These are phyloP conservation scores for Aurelia aurita DNA, from an alignment of 30 jellyfish, hydroid and myxozoan species.

Conservation along the genomic window DNA sequence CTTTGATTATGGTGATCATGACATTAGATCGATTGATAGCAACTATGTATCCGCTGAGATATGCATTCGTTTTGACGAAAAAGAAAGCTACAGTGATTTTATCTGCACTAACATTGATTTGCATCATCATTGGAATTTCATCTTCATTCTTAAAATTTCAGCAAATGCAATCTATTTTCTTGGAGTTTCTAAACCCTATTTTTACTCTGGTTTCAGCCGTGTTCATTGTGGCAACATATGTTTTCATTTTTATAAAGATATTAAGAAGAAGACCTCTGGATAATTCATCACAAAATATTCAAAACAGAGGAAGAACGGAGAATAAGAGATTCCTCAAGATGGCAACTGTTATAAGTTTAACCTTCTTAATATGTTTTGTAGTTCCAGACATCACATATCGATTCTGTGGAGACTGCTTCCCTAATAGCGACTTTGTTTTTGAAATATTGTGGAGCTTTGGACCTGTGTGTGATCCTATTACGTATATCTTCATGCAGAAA, in stretches of 20 bases:
- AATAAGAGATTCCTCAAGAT: neutral
- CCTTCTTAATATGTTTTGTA: neutral
- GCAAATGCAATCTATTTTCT: neutral
- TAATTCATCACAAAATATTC: neutral
- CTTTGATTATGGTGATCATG: neutral
- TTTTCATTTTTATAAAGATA: neutral
- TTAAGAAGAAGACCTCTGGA: neutral
- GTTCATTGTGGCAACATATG: neutral
- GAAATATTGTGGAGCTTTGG: neutral
- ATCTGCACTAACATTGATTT: neutral
- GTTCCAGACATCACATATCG: neutral
- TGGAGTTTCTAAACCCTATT: neutral
- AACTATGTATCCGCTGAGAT: neutral
- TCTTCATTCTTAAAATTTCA: neutral
- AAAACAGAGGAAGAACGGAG: no score
- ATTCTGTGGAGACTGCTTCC: neutral
- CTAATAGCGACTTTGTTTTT: neutral
- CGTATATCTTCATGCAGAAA: constrained; percentile 3
- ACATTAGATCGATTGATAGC: neutral
- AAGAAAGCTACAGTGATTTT: neutral
- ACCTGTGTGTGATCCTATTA: neutral
- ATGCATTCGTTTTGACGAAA: neutral
- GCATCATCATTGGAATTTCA: neutral
- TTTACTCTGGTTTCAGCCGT: neutral
- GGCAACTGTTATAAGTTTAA: neutral